phyloP scores from a whole-genome alignment of 2,888 invertebrate species.

The Eumacrocentrus americanus region DNA sequence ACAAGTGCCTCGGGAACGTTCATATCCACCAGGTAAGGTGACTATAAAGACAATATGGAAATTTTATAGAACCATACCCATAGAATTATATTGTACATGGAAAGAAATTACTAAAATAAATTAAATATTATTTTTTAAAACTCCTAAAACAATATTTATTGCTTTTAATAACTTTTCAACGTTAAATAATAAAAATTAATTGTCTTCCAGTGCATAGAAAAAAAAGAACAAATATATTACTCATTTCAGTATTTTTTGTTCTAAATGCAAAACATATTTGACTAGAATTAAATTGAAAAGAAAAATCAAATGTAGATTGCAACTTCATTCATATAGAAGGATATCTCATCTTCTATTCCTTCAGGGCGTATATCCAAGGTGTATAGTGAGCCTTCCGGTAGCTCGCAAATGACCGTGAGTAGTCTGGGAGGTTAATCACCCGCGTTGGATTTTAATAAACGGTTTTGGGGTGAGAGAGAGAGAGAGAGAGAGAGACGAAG shows the following conservation, averaged over 20 bases:
- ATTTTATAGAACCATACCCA: neutral
- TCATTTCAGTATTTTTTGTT: no score
- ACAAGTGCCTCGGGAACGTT: constrained; percentile 15
- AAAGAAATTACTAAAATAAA: neutral
- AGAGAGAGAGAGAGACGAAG: neutral
- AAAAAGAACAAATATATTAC: no score
- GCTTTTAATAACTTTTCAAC: no score
- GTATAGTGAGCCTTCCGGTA: constrained; percentile 8
- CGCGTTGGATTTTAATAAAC: constrained; percentile 57
- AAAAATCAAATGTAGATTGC: no score
- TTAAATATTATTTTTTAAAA: neutral
- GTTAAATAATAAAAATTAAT: no score
- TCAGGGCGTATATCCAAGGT: no score
- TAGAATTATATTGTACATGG: neutral
- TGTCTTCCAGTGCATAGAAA: no score
- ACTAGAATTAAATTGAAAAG: no score
- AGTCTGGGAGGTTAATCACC: constrained; percentile 51
- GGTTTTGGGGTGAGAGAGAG: constrained; percentile 41
- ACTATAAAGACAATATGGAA: neutral
- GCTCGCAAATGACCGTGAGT: constrained; percentile 5
- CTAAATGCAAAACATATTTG: no score
- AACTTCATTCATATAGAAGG: no score
- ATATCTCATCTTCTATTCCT: no score
- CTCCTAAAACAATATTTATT: no score
- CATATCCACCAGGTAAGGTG: neutral